These are phyloP conservation scores for Rhimphoctona megacephalus DNA, from an alignment of 2,888 invertebrate species.

Conservation along the genomic window DNA sequence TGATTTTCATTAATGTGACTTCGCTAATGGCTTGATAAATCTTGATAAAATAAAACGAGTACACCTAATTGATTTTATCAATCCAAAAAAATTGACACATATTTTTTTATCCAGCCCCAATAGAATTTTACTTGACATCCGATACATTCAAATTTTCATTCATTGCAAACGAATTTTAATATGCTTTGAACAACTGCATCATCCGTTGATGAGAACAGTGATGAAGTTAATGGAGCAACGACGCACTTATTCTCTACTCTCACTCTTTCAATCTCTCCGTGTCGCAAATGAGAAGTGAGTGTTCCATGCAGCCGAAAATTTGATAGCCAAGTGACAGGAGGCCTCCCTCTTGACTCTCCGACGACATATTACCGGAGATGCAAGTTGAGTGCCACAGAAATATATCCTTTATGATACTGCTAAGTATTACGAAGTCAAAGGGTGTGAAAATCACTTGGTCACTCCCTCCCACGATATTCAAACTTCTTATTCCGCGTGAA, in stretches of 20 bases:
- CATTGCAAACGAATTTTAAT: neutral
- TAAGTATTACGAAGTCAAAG: constrained; percentile 30
- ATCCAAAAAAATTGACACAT: neutral
- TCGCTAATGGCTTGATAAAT: too few species aligned
- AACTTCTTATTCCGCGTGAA: neutral
- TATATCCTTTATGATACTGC: constrained; percentile 56
- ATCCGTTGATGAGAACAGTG: constrained; percentile 63
- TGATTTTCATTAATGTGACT: too few species aligned
- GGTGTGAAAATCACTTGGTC: constrained; percentile 44
- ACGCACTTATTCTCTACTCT: constrained; percentile 62
- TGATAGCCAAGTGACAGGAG: constrained; percentile 68
- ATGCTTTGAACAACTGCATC: constrained; percentile 26
- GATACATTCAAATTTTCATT: constrained; percentile 1
- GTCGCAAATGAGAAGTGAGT: constrained; percentile 58
- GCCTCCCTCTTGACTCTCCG: constrained; percentile 57
- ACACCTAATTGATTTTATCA: neutral
- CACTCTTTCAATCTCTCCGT: constrained; percentile 19
- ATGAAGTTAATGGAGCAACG: constrained; percentile 71
- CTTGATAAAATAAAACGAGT: too few species aligned
- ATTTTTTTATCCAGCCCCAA: neutral
- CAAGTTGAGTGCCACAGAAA: constrained; percentile 54
- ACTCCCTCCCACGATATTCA: constrained; percentile 18
- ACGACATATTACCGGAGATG: constrained; percentile 60
- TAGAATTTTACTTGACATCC: neutral
- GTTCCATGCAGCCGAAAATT: constrained; percentile 67